Percentiles rank a stretch among this genome's conserved stretches.
Conservation (phyloP, 1,140 invertebrate genomes). For the Drosophila aff. region DNA sequence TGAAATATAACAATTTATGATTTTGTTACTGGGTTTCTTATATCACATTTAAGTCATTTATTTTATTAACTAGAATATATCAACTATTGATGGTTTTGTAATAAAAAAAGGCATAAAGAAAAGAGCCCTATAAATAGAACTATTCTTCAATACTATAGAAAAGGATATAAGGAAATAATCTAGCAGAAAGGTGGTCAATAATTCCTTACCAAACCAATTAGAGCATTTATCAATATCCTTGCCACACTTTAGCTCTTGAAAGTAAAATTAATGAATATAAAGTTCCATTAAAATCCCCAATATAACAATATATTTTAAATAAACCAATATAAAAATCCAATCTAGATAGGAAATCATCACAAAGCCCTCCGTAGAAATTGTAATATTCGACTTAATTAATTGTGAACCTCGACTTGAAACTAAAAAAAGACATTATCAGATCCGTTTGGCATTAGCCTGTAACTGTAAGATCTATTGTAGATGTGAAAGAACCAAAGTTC, state of each 20-base stretch:
- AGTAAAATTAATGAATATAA: background rate
- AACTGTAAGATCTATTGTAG: slow-evolving; percentile 11
- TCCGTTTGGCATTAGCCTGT: background rate
- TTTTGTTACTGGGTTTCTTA: background rate
- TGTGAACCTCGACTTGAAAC: background rate
- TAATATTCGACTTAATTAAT: background rate
- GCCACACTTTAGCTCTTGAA: background rate
- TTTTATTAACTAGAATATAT: background rate
- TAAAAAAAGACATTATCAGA: background rate
- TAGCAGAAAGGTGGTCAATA: background rate
- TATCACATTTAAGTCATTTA: background rate
- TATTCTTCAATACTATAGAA: no score
- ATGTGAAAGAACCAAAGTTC: slow-evolving; percentile 19
- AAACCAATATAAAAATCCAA: background rate
- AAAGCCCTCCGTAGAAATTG: background rate
- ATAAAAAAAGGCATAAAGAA: no score
- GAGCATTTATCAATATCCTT: background rate
- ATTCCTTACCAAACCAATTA: background rate
- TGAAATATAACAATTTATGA: background rate
- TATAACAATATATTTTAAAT: background rate
- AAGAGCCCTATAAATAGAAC: no score
- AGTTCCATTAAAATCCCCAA: background rate
- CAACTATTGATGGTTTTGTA: background rate
- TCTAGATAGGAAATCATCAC: background rate
- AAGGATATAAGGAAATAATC: background rate